Conservation (phyloP, 2,888 invertebrate species). For the Limnephilus marmoratus region DNA sequence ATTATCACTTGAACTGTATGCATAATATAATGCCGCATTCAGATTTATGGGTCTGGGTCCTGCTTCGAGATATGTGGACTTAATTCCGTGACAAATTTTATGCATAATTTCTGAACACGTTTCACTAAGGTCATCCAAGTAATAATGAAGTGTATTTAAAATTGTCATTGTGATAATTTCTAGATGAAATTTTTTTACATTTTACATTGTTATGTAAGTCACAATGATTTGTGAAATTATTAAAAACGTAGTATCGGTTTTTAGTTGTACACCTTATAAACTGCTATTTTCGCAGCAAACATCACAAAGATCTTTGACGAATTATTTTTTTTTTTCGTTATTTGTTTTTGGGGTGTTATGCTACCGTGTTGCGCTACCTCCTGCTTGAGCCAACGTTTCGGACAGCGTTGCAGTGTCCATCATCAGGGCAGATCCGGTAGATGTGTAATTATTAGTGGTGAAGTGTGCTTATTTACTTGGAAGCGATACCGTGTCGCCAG, state of each 20-base stretch:
- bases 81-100: not conserved
- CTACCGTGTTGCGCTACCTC: too few species aligned
- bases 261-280: too few species aligned
- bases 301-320: too few species aligned
- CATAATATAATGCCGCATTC: conserved; percentile 38
- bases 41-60: conserved; percentile 23
- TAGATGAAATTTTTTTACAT: not conserved
- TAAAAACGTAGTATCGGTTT: not conserved
- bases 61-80: not conserved
- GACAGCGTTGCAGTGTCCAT: too few species aligned
- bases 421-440: too few species aligned
- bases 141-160: not conserved
- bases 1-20: conserved; percentile 31
- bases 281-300: too few species aligned
- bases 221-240: not conserved
- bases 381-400: too few species aligned
- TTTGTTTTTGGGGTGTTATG: too few species aligned
- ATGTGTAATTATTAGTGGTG: too few species aligned
- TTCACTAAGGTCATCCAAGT: not conserved
- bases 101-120: not conserved
- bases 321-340: too few species aligned
- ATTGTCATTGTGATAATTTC: not conserved
- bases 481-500: too few species aligned
- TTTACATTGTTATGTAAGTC: not conserved
- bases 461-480: too few species aligned